A percentile compares a stretch with the other conserved stretches of the same genome.
Evolutionary conservation across 2,797 vertebrate genomes (phyloP).

Genomic region (Lateolabrax maculatus): DNA sequence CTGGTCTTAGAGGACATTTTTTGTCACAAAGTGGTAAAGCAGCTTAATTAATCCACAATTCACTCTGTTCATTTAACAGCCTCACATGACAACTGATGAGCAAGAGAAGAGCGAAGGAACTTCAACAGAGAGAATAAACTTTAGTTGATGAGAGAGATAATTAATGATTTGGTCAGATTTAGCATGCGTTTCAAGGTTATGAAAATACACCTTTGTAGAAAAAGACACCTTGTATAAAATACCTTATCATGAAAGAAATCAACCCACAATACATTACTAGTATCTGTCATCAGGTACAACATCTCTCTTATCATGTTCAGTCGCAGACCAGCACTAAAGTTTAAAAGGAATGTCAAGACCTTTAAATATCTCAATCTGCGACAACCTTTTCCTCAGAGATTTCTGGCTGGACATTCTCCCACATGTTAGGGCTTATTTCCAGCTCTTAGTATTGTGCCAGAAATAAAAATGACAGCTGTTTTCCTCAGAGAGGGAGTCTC

Average conservation of each 20-base stretch:
- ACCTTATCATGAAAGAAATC: slow-evolving; percentile 22
- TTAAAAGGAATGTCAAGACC: slow-evolving; percentile 55
- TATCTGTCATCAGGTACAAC: slow-evolving; percentile 37
- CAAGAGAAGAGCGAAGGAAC: neutral
- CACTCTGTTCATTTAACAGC: slow-evolving; percentile 47
- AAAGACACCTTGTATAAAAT: slow-evolving; percentile 7
- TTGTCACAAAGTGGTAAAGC: slow-evolving; percentile 54
- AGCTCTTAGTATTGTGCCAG: slow-evolving; percentile 67
- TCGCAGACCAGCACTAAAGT: neutral
- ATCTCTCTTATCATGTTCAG: slow-evolving; percentile 21
- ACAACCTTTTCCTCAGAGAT: slow-evolving; percentile 68
- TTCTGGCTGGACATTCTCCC: slow-evolving; percentile 74
- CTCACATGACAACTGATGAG: slow-evolving; percentile 30
- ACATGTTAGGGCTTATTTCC: slow-evolving; percentile 76
- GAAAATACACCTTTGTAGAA: neutral
- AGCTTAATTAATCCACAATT: slow-evolving; percentile 53
- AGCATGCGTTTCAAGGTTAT: slow-evolving; percentile 7
- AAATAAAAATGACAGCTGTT: slow-evolving; percentile 83
- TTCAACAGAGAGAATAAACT: slow-evolving; percentile 1
- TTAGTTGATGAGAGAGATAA: slow-evolving; percentile 10
- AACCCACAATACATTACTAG: neutral
- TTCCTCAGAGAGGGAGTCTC: slow-evolving; percentile 67
- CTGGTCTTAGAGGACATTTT: slow-evolving; percentile 57
- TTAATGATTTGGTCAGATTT: slow-evolving; percentile 5
- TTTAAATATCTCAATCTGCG: slow-evolving; percentile 70